Base-by-base conservation (phyloP, 2,797 vertebrate species). In the Paratrypauchen microcephalus region DNA sequence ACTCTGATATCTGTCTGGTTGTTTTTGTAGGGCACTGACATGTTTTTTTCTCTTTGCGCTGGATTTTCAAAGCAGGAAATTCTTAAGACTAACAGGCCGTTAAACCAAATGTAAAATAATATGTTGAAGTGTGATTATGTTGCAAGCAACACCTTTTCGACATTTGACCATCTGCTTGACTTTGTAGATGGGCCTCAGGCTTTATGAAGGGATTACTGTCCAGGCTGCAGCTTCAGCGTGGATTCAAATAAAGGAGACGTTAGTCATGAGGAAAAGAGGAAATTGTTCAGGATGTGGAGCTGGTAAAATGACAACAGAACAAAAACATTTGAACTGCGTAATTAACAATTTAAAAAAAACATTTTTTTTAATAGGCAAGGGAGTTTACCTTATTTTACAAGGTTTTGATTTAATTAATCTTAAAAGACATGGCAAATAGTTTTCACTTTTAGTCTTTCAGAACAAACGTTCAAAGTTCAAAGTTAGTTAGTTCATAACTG, bases 201-300 rank as follows among this genome's bases (percentile, higher is more conserved):
- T 79, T 80, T 70, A 88, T 88, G 66, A 90, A 91, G 71, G 84
- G 80, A 83, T 87, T 88, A 86, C 87, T 92, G 90, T 91, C 85
- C 83, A 79, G 86, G 80, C 80, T 76, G 68, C 68, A 77, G 75
- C 79, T 78, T 70, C 52, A 61, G 68, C 63, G 48, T 68, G 72
- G 78, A 72, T 77, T 79, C 69, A 71, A 81, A 85, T 66, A 54
- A 71, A 71, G 50, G 77, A 23, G 21, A 82, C 69, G n/a, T 73
- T 52, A n/a, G 48, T 52, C 69, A 28, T 28, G 68, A 73, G 76
- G 79, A 82, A 85, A 69, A 41, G 73, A 87, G 83, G 90, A 90
- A 86, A 87, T 91, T 77, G 63, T 81, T n/a, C 62, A 30, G 75
- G 71, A 81, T 82, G 80, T 45, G 64, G 69, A 77, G 76, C 69